phyloP scores from a whole-genome alignment of 1,140 invertebrate species.

The Subanguina moxae region DNA sequence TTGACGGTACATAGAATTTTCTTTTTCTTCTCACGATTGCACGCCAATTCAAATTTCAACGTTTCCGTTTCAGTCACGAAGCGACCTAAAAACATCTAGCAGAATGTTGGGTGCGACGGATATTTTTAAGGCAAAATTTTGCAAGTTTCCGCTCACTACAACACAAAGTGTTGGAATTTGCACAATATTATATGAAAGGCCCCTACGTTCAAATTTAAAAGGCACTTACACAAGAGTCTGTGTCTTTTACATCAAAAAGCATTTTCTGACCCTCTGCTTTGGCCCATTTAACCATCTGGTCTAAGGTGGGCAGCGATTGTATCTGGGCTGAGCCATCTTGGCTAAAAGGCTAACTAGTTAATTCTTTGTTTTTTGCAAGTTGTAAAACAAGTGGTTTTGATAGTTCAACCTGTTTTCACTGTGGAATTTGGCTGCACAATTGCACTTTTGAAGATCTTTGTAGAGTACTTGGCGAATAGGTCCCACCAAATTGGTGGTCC shows the following conservation, averaged over 20 bases:
- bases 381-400: background rate
- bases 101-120: too few relatives aligned
- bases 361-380: too few relatives aligned
- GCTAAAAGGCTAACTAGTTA: background rate
- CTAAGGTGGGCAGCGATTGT: slow-evolving; percentile 37
- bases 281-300: slow-evolving; percentile 54
- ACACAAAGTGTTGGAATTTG: too few relatives aligned
- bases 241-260: slow-evolving; percentile 58
- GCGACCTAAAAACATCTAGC: too few relatives aligned
- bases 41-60: too few relatives aligned
- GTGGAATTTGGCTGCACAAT: slow-evolving; percentile 44
- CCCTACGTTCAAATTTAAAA: too few relatives aligned
- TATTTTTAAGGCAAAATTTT: too few relatives aligned
- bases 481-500: slow-evolving; percentile 67
- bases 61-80: too few relatives aligned
- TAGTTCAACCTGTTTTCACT: background rate
- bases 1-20: too few relatives aligned
- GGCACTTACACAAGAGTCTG: slow-evolving; percentile 37
- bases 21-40: too few relatives aligned
- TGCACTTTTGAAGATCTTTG: slow-evolving; percentile 65
- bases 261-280: slow-evolving; percentile 45
- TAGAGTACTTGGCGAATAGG: slow-evolving; percentile 66
- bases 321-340: background rate
- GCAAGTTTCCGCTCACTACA: too few relatives aligned
- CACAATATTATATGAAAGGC: too few relatives aligned